These are phyloP conservation scores for Garrulus glandarius DNA, from an alignment of 2,797 vertebrate genomes.

Conservation along the genomic window DNA sequence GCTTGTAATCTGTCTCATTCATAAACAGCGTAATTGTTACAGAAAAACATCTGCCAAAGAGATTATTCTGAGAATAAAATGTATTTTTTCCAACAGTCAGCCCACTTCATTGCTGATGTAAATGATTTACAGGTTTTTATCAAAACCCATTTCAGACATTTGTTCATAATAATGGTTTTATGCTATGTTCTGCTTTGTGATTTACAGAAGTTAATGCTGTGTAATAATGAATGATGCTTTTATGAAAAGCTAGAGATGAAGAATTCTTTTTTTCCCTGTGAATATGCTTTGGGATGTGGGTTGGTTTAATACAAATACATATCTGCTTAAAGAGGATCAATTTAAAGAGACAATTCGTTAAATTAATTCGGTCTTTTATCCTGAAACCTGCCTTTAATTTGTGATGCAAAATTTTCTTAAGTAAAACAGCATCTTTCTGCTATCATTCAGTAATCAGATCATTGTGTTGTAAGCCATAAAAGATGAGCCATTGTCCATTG, in stretches of 20 bases:
- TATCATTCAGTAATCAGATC: constrained; percentile 54
- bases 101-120: constrained; percentile 62
- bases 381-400: constrained; percentile 32
- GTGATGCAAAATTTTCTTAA: constrained; percentile 13
- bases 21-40: constrained; percentile 28
- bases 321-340: constrained; percentile 14
- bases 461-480: constrained; percentile 63
- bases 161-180: not conserved
- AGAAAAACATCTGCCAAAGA: constrained; percentile 43
- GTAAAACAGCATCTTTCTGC: constrained; percentile 75
- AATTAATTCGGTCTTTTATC: constrained; percentile 37
- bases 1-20: constrained; percentile 5
- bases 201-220: not conserved
- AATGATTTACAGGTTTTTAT: constrained; percentile 68
- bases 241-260: constrained; percentile 9
- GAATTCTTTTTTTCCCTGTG: constrained; percentile 21
- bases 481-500: constrained; percentile 60
- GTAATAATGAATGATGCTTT: constrained; percentile 1
- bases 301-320: constrained; percentile 12
- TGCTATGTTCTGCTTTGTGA: constrained; percentile 6
- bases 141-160: constrained; percentile 45
- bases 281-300: constrained; percentile 25
- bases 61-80: constrained; percentile 51
- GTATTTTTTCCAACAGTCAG: constrained; percentile 60
- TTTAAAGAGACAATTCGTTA: constrained; percentile 15